These are phyloP conservation scores for Lasaia peninsularis DNA, from an alignment of 1,140 invertebrate species.

Conservation along the genomic window DNA sequence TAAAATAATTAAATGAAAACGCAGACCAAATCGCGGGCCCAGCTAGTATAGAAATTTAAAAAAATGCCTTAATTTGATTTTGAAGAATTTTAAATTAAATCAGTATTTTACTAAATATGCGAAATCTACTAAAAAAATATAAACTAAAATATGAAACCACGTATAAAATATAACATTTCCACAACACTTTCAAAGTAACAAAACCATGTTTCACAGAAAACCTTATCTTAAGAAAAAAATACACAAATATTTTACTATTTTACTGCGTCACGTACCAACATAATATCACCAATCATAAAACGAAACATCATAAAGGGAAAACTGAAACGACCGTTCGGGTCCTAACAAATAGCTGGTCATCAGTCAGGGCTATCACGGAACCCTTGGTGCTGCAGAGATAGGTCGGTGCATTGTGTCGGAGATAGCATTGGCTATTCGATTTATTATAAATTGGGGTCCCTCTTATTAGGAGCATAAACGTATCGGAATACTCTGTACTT, in stretches of 20 bases:
- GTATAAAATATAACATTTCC: too few relatives aligned
- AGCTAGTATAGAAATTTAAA: too few relatives aligned
- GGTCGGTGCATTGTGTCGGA: constrained; percentile 57
- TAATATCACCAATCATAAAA: constrained; percentile 68
- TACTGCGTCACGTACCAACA: constrained; percentile 51
- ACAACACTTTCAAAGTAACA: too few relatives aligned
- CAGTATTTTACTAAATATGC: too few relatives aligned
- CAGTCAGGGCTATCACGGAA: constrained; percentile 57
- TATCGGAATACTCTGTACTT: too few relatives aligned
- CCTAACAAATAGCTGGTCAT: constrained; percentile 71
- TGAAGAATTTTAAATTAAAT: too few relatives aligned
- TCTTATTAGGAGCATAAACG: constrained; percentile 1
- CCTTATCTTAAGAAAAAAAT: too few relatives aligned
- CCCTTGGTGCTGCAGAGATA: constrained; percentile 51
- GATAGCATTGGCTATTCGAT: constrained; percentile 42
- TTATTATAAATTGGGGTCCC: constrained; percentile 50
- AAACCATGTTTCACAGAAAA: background rate
- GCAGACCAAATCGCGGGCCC: too few relatives aligned
- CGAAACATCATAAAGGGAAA: constrained; percentile 69
- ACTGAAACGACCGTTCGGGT: constrained; percentile 63
- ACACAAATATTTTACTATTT: background rate
- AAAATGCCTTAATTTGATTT: too few relatives aligned
- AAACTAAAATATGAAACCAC: too few relatives aligned
- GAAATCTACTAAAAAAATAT: too few relatives aligned
- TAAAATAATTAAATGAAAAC: too few relatives aligned